These are phyloP conservation scores for Pipistrellus pipistrellus DNA, from an alignment of 2,797 vertebrate species.

Conservation along the genomic window DNA sequence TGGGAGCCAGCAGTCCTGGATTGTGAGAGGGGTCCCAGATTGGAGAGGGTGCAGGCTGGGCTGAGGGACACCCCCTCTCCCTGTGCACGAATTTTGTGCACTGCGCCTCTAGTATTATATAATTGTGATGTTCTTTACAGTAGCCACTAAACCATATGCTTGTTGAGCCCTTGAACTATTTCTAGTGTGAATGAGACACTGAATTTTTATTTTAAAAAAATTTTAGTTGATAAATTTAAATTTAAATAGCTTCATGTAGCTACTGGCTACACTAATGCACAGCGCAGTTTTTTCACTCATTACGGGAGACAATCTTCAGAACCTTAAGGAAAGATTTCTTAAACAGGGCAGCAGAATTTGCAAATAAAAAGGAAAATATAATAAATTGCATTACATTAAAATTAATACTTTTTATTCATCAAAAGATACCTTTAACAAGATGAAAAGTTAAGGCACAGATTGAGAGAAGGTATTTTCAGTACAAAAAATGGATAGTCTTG, in stretches of 20 bases:
- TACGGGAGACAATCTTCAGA: not conserved
- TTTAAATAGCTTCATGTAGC: not conserved
- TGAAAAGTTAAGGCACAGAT: not conserved
- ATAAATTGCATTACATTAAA: conserved; percentile 13
- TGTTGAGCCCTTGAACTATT: not conserved
- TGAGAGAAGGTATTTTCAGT: not conserved
- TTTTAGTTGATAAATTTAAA: not conserved
- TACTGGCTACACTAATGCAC: not conserved
- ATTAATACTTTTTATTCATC: conserved; percentile 1
- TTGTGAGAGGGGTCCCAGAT: too few relatives aligned
- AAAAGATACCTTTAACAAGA: not conserved
- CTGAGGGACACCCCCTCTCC: too few relatives aligned
- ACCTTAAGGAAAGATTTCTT: conserved; percentile 2
- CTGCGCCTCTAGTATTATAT: too few relatives aligned
- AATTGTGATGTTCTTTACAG: not conserved
- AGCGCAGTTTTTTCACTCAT: not conserved
- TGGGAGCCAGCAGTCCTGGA: too few relatives aligned
- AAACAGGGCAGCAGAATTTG: not conserved
- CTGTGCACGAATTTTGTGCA: too few relatives aligned
- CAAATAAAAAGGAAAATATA: conserved; percentile 8
- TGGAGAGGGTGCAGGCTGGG: too few relatives aligned
- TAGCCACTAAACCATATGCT: not conserved
- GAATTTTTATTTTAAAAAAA: conserved; percentile 22
- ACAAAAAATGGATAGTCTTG: not conserved
- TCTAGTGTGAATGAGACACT: not conserved